phyloP scores from a whole-genome alignment of 2,888 invertebrate species.

The Steinernema hermaphroditum region DNA sequence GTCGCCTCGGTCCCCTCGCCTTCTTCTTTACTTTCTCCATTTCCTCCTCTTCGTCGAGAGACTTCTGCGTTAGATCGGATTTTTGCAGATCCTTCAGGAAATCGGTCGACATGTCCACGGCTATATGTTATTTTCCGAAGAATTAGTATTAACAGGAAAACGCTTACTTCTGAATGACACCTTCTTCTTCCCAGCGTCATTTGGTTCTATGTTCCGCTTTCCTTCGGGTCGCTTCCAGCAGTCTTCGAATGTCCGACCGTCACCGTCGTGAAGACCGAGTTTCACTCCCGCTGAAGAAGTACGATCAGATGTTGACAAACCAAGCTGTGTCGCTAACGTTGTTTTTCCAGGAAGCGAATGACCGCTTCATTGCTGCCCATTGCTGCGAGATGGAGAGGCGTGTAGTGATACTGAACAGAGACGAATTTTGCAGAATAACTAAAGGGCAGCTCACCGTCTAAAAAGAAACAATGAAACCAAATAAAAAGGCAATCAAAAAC shows the following conservation, averaged over 20 bases:
- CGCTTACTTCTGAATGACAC: not conserved
- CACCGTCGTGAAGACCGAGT: not conserved
- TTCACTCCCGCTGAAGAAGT: not conserved
- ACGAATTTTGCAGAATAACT: not conserved
- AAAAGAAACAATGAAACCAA: not conserved
- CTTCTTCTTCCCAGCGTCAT: not conserved
- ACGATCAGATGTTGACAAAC: not conserved
- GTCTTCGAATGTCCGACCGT: slow-evolving; percentile 15
- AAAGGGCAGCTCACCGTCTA: not conserved
- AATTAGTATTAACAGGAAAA: not conserved
- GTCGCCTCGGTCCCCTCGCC: not conserved
- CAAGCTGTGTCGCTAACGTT: not conserved
- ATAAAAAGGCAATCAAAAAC: not conserved
- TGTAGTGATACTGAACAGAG: slow-evolving; percentile 13
- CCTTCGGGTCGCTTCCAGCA: slow-evolving; percentile 22
- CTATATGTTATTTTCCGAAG: not conserved
- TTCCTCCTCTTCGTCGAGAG: not conserved
- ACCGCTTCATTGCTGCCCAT: not conserved
- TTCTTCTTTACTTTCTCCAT: not conserved
- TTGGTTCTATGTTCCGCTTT: not conserved
- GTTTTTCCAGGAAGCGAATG: slow-evolving; percentile 14
- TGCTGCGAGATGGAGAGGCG: slow-evolving; percentile 14
- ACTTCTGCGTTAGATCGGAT: not conserved
- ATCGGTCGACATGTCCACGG: not conserved
- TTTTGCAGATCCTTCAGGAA: slow-evolving; percentile 10